These are phyloP conservation scores for Cyprinodon diabolis DNA, from an alignment of 2,797 vertebrate genomes.

Conservation along the genomic window DNA sequence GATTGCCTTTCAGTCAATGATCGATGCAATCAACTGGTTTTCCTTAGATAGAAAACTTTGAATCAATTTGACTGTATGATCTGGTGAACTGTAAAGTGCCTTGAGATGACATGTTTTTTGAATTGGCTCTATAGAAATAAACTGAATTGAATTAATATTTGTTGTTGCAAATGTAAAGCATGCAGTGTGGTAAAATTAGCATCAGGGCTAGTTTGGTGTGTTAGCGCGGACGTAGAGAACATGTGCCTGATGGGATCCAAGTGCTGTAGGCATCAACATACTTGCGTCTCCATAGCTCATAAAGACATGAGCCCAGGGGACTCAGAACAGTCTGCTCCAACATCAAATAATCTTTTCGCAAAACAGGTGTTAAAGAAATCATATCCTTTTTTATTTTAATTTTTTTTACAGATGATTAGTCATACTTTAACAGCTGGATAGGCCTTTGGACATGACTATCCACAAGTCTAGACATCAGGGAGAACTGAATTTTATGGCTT, in stretches of 20 bases:
- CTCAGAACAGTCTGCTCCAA: constrained; percentile 6
- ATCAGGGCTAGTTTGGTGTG: constrained; percentile 28
- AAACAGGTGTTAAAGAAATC: constrained; percentile 50
- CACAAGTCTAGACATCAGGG: constrained; percentile 62
- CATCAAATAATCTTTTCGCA: constrained; percentile 7
- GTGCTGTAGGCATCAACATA: constrained; percentile 32
- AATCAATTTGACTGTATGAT: too few species aligned
- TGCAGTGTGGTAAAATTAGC: constrained; percentile 6
- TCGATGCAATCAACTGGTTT: too few species aligned
- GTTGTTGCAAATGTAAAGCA: neutral
- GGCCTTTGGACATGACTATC: constrained; percentile 20
- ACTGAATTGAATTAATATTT: too few species aligned
- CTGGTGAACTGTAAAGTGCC: too few species aligned
- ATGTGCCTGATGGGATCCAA: constrained; percentile 27
- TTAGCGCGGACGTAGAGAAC: constrained; percentile 29
- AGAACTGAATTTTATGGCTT: constrained; percentile 38
- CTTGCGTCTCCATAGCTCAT: constrained; percentile 31
- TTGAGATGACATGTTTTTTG: too few species aligned
- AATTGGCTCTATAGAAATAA: too few species aligned
- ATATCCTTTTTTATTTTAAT: neutral
- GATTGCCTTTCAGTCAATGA: too few species aligned
- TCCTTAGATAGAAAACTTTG: too few species aligned
- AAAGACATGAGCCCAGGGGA: constrained; percentile 38
- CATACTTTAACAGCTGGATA: constrained; percentile 43
- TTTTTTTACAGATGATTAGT: constrained; percentile 22